A percentile compares a stretch with the other conserved stretches of the same genome.
Conservation (phyloP, 1,140 invertebrate genomes). For the Drosophila prosaltans region DNA sequence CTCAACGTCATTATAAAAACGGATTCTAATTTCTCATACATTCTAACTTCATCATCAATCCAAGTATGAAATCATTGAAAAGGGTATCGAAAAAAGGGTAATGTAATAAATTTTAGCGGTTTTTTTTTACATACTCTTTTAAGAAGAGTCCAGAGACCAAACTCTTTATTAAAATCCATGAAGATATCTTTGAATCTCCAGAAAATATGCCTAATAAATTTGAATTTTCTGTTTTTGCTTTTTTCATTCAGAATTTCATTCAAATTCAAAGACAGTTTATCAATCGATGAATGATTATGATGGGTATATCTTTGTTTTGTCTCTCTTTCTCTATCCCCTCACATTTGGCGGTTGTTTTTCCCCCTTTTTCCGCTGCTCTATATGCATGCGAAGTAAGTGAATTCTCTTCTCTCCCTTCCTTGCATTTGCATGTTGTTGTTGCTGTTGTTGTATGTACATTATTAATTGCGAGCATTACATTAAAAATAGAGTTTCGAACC, state of each 20-base stretch:
- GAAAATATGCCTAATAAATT: too few species aligned
- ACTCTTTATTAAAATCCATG: too few species aligned
- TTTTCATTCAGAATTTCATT: neutral
- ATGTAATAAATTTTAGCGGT: too few species aligned
- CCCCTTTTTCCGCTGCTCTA: neutral
- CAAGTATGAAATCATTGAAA: too few species aligned
- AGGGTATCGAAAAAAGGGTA: too few species aligned
- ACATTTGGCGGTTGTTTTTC: too few species aligned
- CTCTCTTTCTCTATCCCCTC: neutral
- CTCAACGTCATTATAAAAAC: too few species aligned
- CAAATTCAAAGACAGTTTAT: neutral
- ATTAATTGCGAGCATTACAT: conserved; percentile 13
- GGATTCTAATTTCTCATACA: too few species aligned
- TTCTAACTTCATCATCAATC: too few species aligned
- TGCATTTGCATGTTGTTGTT: neutral
- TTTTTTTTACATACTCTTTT: too few species aligned
- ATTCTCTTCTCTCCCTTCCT: neutral
- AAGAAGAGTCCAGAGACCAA: too few species aligned
- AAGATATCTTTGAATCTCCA: too few species aligned
- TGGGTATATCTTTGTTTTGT: neutral
- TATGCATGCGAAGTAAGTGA: neutral
- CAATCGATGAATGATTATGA: neutral
- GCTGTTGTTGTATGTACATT: neutral
- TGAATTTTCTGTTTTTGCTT: neutral
- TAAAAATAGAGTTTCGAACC: conserved; percentile 9